Conservation (phyloP, 2,888 invertebrate species). For the Sinodicranocentrus sp. region DNA sequence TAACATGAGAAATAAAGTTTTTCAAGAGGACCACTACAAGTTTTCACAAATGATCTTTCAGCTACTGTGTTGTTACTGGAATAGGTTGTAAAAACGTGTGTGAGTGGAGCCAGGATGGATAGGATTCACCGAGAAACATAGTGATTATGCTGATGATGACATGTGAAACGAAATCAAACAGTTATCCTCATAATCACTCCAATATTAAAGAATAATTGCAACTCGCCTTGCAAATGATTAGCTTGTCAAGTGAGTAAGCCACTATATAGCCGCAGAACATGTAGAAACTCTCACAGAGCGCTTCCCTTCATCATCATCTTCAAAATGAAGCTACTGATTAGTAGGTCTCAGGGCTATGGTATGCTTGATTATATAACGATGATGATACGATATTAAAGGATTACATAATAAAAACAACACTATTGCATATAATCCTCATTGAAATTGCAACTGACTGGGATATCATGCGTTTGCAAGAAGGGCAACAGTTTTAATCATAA, state of each 20-base stretch:
- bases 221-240: constrained; percentile 18
- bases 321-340: constrained; percentile 29
- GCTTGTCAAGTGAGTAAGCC: neutral
- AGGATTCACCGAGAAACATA: neutral
- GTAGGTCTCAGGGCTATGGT: constrained; percentile 33
- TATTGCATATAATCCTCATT: no score
- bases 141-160: constrained; percentile 34
- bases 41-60: neutral
- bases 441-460: no score
- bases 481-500: constrained; percentile 7
- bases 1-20: neutral
- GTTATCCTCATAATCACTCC: constrained; percentile 32
- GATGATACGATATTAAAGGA: constrained; percentile 11
- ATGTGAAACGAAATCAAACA: constrained; percentile 28
- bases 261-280: neutral
- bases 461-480: neutral
- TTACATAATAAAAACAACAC: neutral
- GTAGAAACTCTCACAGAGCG: no score
- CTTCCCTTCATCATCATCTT: constrained; percentile 10
- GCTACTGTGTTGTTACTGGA: constrained; percentile 26
- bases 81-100: neutral
- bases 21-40: neutral
- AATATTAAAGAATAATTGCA: constrained; percentile 27
- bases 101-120: neutral
- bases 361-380: neutral